Conservation (phyloP, 2,888 invertebrate genomes). For the Cheilosia urbana region DNA sequence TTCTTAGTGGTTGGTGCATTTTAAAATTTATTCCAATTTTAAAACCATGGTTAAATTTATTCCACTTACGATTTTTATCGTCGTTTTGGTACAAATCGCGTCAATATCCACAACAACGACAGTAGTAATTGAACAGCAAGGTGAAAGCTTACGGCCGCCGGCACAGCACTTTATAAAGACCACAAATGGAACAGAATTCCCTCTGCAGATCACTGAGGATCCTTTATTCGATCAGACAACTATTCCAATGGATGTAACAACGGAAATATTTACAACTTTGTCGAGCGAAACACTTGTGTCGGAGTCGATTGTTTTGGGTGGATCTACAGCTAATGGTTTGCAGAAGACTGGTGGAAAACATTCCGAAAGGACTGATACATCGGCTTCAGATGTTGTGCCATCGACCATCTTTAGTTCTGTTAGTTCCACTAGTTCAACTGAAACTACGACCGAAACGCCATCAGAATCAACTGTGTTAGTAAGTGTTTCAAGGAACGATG, state of each 20-base stretch:
- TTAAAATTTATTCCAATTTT: not conserved
- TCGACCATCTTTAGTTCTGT: conserved; percentile 6
- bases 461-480: conserved; percentile 39
- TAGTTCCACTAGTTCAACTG: not conserved
- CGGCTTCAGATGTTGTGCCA: not conserved
- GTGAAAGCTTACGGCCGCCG: conserved; percentile 43
- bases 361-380: not conserved
- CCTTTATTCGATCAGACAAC: conserved; percentile 27
- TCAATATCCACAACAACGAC: conserved; percentile 45
- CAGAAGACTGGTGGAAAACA: conserved; percentile 1
- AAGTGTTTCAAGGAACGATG: conserved; percentile 42
- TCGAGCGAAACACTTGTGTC: conserved; percentile 31
- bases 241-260: not conserved
- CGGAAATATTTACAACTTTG: conserved; percentile 31
- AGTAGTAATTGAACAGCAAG: conserved; percentile 42
- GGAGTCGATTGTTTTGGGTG: conserved; percentile 49
- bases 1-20: not conserved
- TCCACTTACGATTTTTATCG: conserved; percentile 14
- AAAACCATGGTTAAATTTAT: conserved; percentile 35
- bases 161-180: conserved; percentile 52
- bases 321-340: conserved; percentile 26
- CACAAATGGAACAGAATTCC: conserved; percentile 65
- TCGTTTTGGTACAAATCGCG: conserved; percentile 35
- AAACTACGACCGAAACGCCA: conserved; percentile 7
- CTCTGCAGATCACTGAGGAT: conserved; percentile 52